phyloP scores from a whole-genome alignment of 2,888 invertebrate genomes.

The Diaprepes abbreviatus region DNA sequence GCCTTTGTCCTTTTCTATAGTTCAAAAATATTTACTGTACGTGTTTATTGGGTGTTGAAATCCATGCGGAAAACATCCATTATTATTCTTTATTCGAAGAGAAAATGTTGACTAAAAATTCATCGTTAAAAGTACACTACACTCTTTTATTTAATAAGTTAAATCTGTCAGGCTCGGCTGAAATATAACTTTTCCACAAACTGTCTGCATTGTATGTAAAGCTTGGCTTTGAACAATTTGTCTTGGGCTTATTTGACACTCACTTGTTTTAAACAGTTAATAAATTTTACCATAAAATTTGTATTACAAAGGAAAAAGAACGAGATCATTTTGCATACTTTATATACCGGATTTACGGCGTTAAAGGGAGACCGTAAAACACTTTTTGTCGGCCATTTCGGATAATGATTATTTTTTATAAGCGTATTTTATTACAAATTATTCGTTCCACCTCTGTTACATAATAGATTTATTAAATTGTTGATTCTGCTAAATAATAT shows the following conservation, averaged over 20 bases:
- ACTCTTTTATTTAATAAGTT: not conserved
- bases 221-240: constrained; percentile 22
- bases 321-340: constrained; percentile 4
- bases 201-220: constrained; percentile 19
- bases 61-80: no score
- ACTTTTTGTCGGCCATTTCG: no score
- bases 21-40: no score
- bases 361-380: not conserved
- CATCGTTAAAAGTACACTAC: not conserved
- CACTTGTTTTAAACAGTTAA: constrained; percentile 20
- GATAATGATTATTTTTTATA: no score
- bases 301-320: constrained; percentile 1
- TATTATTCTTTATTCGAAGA: no score
- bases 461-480: no score
- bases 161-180: not conserved
- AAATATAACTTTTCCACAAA: constrained; percentile 19
- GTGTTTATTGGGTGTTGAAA: no score
- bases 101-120: not conserved
- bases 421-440: no score
- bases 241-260: constrained; percentile 24
- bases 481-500: no score
- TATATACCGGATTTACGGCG: not conserved
- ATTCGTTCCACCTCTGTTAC: no score
- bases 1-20: no score
- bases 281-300: constrained; percentile 18